Evolutionary conservation across 2,797 vertebrate species (phyloP).

Genomic region (Eidolon dupreanum): DNA sequence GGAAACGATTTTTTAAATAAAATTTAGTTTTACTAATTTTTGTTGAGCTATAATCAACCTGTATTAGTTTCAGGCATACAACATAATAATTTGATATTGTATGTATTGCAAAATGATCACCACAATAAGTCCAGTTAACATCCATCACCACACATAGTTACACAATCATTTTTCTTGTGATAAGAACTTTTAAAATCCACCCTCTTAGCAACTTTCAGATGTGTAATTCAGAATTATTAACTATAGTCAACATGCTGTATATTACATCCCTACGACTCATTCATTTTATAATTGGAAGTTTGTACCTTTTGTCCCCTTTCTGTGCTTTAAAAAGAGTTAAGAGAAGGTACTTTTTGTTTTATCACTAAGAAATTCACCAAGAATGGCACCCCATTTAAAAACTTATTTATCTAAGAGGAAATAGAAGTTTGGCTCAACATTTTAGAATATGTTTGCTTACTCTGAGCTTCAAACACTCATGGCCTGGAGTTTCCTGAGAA

Average conservation of each 20-base stretch:
- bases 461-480: neutral
- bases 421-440: neutral
- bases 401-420: neutral
- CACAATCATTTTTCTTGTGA: neutral
- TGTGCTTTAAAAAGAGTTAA: slow-evolving; percentile 29
- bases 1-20: slow-evolving; percentile 41
- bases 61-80: neutral
- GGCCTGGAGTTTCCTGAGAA: neutral
- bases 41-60: neutral
- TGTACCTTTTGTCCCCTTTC: neutral
- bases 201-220: neutral
- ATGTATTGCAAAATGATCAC: neutral
- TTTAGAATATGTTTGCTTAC: slow-evolving; percentile 27
- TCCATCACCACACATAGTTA: neutral
- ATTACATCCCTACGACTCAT: neutral
- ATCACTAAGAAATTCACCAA: neutral
- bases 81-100: neutral
- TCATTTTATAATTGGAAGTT: neutral
- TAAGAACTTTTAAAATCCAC: neutral
- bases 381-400: neutral
- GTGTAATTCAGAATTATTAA: neutral
- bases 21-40: neutral
- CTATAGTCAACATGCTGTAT: neutral
- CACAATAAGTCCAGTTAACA: neutral
- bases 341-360: neutral